Base-by-base conservation (phyloP, 1,140 invertebrate species). In the Stegodyphus dumicola region DNA sequence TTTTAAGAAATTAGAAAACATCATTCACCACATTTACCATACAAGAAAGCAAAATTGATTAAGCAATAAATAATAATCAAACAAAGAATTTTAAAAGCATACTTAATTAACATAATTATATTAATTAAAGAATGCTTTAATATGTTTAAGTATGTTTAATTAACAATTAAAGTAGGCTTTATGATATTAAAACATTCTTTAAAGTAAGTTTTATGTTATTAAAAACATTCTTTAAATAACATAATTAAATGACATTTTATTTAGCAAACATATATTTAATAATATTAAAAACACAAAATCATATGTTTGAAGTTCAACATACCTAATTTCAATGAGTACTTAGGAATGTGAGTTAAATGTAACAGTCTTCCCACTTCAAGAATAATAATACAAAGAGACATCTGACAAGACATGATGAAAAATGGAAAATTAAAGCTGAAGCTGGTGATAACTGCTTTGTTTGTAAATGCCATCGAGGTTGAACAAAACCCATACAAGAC, bases 401-500 rank as follows among this genome's bases (percentile, higher is more conserved):
- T 92, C 79, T 91, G 92, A 33, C 89, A 88, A 11, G 89, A 88
- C 90, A 92, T 91, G 65, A 92, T 91, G 64, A 90, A 89, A 48
- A 92, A 90, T 13, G 92, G 92, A 85, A 88, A 92, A 85, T 92
- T 90, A 88, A 92, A 92, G 7, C 90, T 85, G 85, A 90, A 90
- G 1, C 89, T 88, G 48, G 89, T 90, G 87, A 92, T 89, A 7
- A 92, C 87, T n/a, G 89, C 87, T 88, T 92, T 92, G 87, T 92
- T 92, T 48, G 91, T 85, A 87, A 92, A 92, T n/a, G 91, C 91
- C 89, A 92, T 92, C 13, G 90, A 90, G 1, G 90, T 89, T 5
- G 91, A 92, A 87, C 89, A 90, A 6, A 88, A 69, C 7, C 91
- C 92, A 89, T 92, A 92, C 56, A 92, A 89, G 2, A 91, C 56